A percentile compares a stretch with the other conserved stretches of the same genome.
Evolutionary conservation across 2,113 vertebrate species (phyloP).

Genomic region (Merops nubicus): DNA sequence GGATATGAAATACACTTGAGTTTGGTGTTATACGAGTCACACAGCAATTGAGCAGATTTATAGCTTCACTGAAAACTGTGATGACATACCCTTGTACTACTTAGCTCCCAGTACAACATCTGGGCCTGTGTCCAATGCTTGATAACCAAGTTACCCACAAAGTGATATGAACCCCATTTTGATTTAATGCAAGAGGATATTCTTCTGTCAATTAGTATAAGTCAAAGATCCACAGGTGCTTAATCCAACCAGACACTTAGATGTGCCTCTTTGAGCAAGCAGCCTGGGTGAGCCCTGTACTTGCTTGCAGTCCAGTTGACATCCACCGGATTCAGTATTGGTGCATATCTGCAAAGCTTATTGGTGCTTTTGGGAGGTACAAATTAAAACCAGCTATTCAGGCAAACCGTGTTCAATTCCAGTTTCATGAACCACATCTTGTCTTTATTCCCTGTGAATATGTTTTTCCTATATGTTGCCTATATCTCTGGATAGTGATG

Average conservation of each 20-base stretch:
- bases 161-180: neutral
- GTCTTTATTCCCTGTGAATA: neutral
- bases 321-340: accelerated
- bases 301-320: neutral
- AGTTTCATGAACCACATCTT: neutral
- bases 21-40: neutral
- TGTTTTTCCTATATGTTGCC: neutral
- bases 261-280: neutral
- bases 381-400: neutral
- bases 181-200: neutral
- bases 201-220: conserved; percentile 14
- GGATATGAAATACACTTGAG: neutral
- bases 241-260: neutral
- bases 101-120: neutral
- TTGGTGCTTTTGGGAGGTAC: neutral
- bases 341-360: neutral
- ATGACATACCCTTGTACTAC: neutral
- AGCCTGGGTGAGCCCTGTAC: neutral
- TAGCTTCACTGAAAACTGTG: neutral
- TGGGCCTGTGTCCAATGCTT: neutral
- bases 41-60: conserved; percentile 2
- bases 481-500: neutral
- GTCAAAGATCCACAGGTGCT: neutral
- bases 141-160: neutral
- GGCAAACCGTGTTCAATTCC: neutral